Conservation (phyloP, 2,113 vertebrate species). For the Peucedramus taeniatus region DNA sequence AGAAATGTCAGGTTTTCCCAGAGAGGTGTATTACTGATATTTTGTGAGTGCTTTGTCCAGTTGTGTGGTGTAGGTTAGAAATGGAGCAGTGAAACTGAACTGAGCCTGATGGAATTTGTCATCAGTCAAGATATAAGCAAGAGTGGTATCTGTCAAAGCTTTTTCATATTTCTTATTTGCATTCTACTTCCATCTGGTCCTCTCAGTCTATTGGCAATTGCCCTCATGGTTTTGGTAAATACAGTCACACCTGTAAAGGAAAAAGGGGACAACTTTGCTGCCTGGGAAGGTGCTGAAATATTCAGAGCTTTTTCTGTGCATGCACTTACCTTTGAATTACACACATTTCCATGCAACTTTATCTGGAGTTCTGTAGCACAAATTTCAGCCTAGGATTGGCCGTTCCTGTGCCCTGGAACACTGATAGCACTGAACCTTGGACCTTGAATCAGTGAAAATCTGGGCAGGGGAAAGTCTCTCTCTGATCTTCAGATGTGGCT, state of each 20-base stretch:
- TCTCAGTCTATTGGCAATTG: background rate
- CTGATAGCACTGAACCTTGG: background rate
- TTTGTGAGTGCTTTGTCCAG: background rate
- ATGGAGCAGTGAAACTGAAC: background rate
- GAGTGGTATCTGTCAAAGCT: background rate
- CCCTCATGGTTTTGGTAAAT: background rate
- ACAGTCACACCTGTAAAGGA: background rate
- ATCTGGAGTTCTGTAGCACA: background rate
- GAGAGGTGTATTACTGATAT: background rate
- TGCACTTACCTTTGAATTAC: background rate
- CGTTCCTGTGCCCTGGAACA: background rate
- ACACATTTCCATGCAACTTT: background rate
- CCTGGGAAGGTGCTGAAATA: background rate
- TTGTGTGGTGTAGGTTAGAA: background rate
- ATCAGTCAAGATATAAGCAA: background rate
- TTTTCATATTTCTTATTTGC: background rate
- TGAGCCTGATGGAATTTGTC: background rate
- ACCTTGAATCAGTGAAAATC: background rate
- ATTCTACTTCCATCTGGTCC: background rate
- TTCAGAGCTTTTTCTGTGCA: background rate
- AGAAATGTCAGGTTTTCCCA: background rate
- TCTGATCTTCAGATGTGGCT: background rate
- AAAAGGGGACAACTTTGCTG: background rate
- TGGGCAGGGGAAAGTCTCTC: background rate
- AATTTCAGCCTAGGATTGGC: background rate